Evolutionary conservation across 1,140 invertebrate species (phyloP).

Genomic region (Drosophila sechellia): DNA sequence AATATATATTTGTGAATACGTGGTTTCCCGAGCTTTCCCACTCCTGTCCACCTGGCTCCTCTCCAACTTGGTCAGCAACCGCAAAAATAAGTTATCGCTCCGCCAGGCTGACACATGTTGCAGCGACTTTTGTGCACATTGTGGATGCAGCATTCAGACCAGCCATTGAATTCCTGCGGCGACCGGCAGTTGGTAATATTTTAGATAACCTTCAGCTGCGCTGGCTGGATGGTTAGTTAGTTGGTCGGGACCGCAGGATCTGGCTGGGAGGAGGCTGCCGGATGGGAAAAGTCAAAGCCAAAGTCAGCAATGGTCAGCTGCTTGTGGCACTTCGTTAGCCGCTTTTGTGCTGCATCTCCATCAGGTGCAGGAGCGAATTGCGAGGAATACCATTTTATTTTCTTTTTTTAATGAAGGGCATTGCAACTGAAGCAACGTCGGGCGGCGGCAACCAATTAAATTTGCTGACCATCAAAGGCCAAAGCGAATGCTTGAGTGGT

Average conservation of each 20-base stretch:
- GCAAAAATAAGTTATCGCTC: conserved; percentile 61
- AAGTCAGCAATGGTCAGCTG: conserved; percentile 49
- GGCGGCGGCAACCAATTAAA: conserved; percentile 52
- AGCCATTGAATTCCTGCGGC: conserved; percentile 8
- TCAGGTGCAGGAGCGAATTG: neutral
- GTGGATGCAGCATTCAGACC: neutral
- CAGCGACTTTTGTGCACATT: conserved; percentile 46
- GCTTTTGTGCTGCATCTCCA: conserved; percentile 32
- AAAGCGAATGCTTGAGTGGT: conserved; percentile 32
- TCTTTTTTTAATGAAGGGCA: conserved; percentile 55
- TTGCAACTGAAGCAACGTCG: conserved; percentile 21
- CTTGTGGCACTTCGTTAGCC: conserved; percentile 58
- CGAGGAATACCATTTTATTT: conserved; percentile 12
- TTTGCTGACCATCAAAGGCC: conserved; percentile 41
- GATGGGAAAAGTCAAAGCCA: conserved; percentile 44
- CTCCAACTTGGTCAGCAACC: conserved; percentile 32
- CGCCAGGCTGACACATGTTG: conserved; percentile 59
- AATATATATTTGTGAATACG: conserved; percentile 58
- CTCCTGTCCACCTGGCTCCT: neutral
- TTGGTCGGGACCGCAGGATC: conserved; percentile 2
- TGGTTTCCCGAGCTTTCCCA: conserved; percentile 18
- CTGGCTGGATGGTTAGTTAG: conserved; percentile 4
- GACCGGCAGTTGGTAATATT: conserved; percentile 13
- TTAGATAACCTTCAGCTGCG: conserved; percentile 22
- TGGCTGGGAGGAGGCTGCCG: neutral